These are phyloP conservation scores for Lymantria monacha DNA, from an alignment of 2,888 invertebrate genomes.

Conservation along the genomic window DNA sequence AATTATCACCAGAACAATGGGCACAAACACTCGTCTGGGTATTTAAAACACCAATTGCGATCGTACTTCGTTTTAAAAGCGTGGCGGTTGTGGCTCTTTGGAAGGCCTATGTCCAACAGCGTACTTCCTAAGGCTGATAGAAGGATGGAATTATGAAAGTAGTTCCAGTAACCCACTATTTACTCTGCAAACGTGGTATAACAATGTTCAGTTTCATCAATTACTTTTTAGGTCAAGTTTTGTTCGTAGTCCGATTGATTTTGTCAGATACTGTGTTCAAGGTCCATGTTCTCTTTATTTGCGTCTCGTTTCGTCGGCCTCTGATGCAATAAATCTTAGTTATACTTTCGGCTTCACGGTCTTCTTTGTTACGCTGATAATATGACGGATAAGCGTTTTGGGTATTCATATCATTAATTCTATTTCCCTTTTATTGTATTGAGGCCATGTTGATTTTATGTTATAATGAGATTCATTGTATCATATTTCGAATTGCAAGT, in stretches of 20 bases:
- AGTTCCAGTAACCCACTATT: too few species aligned
- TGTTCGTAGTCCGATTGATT: slow-evolving; percentile 77
- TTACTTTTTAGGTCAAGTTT: slow-evolving; percentile 78
- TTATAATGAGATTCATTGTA: slow-evolving; percentile 13
- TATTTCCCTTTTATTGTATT: slow-evolving; percentile 57
- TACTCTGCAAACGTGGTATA: background rate
- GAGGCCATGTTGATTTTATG: slow-evolving; percentile 43
- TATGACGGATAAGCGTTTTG: slow-evolving; percentile 71
- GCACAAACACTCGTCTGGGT: too few species aligned
- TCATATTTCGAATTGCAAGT: too few species aligned
- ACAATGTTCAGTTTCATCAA: slow-evolving; percentile 53
- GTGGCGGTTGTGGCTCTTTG: too few species aligned
- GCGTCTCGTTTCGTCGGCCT: slow-evolving; percentile 79
- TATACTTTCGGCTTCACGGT: slow-evolving; percentile 72
- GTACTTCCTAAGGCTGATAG: too few species aligned
- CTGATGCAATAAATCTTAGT: slow-evolving; percentile 76
- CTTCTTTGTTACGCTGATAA: slow-evolving; percentile 75
- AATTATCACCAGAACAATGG: too few species aligned
- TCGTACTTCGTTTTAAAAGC: too few species aligned
- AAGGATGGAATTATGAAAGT: too few species aligned
- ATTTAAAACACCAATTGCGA: too few species aligned
- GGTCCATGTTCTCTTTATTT: slow-evolving; percentile 81
- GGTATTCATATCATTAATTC: slow-evolving; percentile 57
- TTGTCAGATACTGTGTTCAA: slow-evolving; percentile 80
- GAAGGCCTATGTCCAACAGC: too few species aligned